These are phyloP conservation scores for Micoletzkya japonica DNA, from an alignment of 2,888 invertebrate species.

Conservation along the genomic window DNA sequence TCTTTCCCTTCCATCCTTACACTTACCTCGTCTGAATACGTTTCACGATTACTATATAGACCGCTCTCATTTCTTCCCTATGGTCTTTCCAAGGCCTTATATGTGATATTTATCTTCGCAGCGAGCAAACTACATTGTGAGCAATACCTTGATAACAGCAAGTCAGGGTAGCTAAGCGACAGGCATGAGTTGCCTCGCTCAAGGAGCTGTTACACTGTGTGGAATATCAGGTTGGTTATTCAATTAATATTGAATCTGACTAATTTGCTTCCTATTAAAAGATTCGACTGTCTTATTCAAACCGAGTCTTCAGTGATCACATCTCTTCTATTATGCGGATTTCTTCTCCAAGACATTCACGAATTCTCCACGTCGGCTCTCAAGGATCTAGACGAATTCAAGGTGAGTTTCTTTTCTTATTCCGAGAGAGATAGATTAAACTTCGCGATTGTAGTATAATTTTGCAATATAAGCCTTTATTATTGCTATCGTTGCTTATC, in stretches of 20 bases:
- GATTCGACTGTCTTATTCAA: neutral
- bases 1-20: neutral
- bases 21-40: neutral
- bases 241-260: neutral
- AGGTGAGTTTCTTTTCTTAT: neutral
- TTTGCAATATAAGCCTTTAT: too few relatives aligned
- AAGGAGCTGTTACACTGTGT: conserved; percentile 4
- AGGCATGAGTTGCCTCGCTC: too few relatives aligned
- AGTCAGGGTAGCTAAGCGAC: too few relatives aligned
- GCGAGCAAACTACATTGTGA: too few relatives aligned
- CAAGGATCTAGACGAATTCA: conserved; percentile 21
- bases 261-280: neutral
- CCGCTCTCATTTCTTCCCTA: too few relatives aligned
- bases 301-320: conserved; percentile 6
- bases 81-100: too few relatives aligned
- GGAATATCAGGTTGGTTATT: conserved; percentile 6
- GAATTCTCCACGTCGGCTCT: conserved; percentile 7
- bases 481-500: too few relatives aligned
- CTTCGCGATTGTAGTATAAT: too few relatives aligned
- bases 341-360: conserved; percentile 3
- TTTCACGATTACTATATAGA: neutral
- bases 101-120: too few relatives aligned
- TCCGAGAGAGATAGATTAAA: neutral
- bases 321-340: neutral
- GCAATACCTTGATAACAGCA: too few relatives aligned